These are phyloP conservation scores for Paedocypris sp. DNA, from an alignment of 2,113 vertebrate genomes.

Conservation along the genomic window DNA sequence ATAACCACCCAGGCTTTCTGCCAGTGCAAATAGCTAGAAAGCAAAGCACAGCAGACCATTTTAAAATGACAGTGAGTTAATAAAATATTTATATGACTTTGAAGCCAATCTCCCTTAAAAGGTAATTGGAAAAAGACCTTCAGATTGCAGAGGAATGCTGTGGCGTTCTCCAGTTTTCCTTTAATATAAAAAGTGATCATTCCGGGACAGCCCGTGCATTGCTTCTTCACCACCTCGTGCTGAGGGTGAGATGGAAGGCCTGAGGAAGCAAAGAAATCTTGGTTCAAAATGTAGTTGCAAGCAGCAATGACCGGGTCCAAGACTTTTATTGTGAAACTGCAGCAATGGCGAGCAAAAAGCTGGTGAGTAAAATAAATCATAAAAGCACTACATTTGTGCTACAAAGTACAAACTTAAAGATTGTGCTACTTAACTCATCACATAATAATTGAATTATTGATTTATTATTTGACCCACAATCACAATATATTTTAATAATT, in stretches of 20 bases:
- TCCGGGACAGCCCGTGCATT: constrained; percentile 77
- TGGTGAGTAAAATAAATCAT: too few relatives aligned
- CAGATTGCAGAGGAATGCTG: constrained; percentile 69
- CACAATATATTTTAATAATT: too few relatives aligned
- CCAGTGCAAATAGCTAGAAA: constrained; percentile 74
- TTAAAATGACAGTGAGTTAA: background rate
- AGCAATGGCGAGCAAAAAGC: too few relatives aligned
- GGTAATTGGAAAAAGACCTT: constrained; percentile 64
- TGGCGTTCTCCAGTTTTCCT: constrained; percentile 66
- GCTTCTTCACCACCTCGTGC: constrained; percentile 67
- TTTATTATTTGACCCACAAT: too few relatives aligned
- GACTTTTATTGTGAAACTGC: too few relatives aligned
- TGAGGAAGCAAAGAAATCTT: constrained; percentile 42
- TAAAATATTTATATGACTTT: background rate
- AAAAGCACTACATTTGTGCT: too few relatives aligned
- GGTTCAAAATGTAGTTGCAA: too few relatives aligned
- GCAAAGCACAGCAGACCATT: background rate
- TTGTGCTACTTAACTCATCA: too few relatives aligned
- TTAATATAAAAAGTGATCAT: constrained; percentile 85
- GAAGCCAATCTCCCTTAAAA: background rate
- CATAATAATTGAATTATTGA: too few relatives aligned
- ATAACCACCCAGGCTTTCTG: constrained; percentile 85
- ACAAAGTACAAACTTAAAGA: too few relatives aligned
- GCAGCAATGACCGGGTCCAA: too few relatives aligned
- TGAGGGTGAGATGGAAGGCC: constrained; percentile 84